Conservation (phyloP, 2,888 invertebrate genomes). For the Malacosoma neustria region DNA sequence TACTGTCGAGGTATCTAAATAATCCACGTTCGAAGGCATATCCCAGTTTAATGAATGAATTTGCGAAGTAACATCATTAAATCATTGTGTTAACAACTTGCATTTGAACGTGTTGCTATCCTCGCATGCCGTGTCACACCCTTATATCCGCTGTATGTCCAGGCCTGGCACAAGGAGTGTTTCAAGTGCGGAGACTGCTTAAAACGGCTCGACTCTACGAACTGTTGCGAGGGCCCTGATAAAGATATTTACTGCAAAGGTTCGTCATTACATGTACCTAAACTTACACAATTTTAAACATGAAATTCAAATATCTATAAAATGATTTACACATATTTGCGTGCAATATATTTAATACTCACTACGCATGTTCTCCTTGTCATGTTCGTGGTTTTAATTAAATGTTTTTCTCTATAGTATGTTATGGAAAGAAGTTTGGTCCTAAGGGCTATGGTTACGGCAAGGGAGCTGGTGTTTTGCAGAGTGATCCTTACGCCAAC, state of each 20-base stretch:
- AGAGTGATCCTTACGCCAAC: conserved; percentile 90
- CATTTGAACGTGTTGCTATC: conserved; percentile 27
- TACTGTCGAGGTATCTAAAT: conserved; percentile 89
- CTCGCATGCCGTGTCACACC: conserved; percentile 46
- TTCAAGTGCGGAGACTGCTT: conserved; percentile 93
- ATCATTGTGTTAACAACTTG: conserved; percentile 56
- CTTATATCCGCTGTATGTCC: conserved; percentile 69
- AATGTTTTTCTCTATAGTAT: conserved; percentile 78
- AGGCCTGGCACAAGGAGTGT: conserved; percentile 95
- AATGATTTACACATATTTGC: conserved; percentile 1
- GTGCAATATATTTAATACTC: background rate
- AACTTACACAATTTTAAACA: background rate
- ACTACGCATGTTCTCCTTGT: conserved; percentile 15
- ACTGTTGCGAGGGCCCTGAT: conserved; percentile 95
- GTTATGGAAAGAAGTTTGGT: conserved; percentile 98
- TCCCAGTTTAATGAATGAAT: conserved; percentile 21
- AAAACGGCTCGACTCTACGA: conserved; percentile 92
- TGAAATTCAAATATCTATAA: background rate
- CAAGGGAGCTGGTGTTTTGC: conserved; percentile 94
- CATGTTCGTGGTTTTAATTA: conserved; percentile 28
- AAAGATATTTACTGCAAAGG: conserved; percentile 98
- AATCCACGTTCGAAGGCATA: conserved; percentile 21
- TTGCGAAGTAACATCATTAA: conserved; percentile 42
- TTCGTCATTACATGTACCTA: conserved; percentile 50
- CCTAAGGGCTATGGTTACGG: conserved; percentile 98